phyloP scores from a whole-genome alignment of 2,888 invertebrate species.

The Eupithecia vulgata region DNA sequence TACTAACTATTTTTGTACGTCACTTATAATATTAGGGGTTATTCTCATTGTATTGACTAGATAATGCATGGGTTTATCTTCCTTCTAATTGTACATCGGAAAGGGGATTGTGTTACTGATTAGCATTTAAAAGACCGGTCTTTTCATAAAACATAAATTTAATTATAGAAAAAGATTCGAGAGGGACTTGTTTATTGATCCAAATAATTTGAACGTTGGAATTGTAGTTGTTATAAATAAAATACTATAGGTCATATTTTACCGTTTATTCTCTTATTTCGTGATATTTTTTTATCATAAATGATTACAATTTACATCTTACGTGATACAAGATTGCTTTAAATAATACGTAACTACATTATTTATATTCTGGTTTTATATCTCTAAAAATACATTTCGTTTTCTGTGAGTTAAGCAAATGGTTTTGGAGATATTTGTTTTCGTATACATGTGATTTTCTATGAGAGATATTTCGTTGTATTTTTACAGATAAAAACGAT shows the following conservation, averaged over 20 bases:
- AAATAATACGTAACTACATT: constrained; percentile 70
- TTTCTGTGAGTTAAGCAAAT: constrained; percentile 59
- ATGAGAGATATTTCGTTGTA: constrained; percentile 66
- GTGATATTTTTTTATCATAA: constrained; percentile 71
- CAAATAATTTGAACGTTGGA: constrained; percentile 27
- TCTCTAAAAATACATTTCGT: constrained; percentile 64
- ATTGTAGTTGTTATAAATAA: constrained; percentile 44
- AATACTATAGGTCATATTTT: constrained; percentile 54
- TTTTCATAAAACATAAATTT: constrained; percentile 68
- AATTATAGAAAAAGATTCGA: constrained; percentile 67
- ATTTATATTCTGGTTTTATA: constrained; percentile 66
- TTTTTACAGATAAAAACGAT: constrained; percentile 60
- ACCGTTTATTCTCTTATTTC: constrained; percentile 75
- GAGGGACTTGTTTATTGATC: constrained; percentile 29
- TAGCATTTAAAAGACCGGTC: constrained; percentile 73
- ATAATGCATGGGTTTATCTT: constrained; percentile 82
- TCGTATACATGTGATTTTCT: constrained; percentile 76
- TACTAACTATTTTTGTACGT: constrained; percentile 76
- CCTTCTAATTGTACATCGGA: constrained; percentile 75
- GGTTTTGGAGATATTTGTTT: constrained; percentile 59
- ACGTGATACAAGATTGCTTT: constrained; percentile 71
- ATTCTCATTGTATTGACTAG: constrained; percentile 77
- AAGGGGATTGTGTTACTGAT: constrained; percentile 80
- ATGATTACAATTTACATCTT: constrained; percentile 81
- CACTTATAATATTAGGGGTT: constrained; percentile 60